Percentiles rank a stretch among this genome's conserved stretches.
phyloP scores from a whole-genome alignment of 2,113 vertebrate genomes.

The Platycercus adscitus region DNA sequence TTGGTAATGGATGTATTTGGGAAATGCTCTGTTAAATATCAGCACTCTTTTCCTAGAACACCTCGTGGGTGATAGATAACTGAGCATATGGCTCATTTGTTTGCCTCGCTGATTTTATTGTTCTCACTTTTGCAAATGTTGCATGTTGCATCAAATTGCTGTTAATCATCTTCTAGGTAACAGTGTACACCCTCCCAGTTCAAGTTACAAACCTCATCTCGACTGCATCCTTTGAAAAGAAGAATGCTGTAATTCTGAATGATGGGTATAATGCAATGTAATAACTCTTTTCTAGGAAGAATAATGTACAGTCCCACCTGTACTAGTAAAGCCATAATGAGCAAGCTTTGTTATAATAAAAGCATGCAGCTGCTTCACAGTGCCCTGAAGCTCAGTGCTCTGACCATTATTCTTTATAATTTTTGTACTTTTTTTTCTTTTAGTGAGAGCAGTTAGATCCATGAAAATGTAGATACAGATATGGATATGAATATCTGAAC shows the following conservation, averaged over 20 bases:
- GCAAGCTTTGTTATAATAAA: constrained; percentile 7
- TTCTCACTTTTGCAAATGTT: constrained; percentile 36
- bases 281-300: constrained; percentile 11
- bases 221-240: background rate
- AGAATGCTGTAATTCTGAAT: constrained; percentile 11
- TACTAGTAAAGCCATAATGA: background rate
- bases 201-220: background rate
- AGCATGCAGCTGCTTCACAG: background rate
- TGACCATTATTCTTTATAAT: background rate
- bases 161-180: constrained; percentile 21
- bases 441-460: background rate
- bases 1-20: background rate
- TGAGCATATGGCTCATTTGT: constrained; percentile 44
- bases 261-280: background rate
- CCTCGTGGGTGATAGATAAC: background rate
- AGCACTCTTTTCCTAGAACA: background rate
- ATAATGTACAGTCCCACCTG: constrained; percentile 17
- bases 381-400: background rate
- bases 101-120: constrained; percentile 35
- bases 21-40: background rate
- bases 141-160: background rate
- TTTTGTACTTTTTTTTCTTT: background rate
- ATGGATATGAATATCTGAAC: background rate
- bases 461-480: background rate
- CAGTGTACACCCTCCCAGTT: background rate